Conservation (phyloP, 1,140 invertebrate species). For the Cardiocondyla obscurior region DNA sequence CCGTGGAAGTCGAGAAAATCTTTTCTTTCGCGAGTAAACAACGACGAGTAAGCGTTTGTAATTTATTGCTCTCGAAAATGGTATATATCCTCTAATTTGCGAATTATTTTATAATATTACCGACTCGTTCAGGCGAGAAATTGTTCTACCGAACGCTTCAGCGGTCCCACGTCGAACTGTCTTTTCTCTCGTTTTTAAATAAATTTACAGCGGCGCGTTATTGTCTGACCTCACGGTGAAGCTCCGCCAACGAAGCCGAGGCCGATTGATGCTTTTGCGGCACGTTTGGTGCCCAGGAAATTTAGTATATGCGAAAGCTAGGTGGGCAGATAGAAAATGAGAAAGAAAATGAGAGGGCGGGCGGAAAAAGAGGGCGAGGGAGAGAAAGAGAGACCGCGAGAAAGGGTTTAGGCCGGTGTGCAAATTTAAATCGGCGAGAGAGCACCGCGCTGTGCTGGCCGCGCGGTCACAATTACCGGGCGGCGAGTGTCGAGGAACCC, state of each 20-base stretch:
- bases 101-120: neutral
- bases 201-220: too few species aligned
- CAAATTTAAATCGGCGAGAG: conserved; percentile 65
- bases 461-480: conserved; percentile 77
- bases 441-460: conserved; percentile 49
- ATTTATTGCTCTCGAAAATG: neutral
- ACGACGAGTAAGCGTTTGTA: neutral
- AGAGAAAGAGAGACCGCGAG: conserved; percentile 7
- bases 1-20: neutral
- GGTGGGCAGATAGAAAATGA: neutral
- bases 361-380: neutral
- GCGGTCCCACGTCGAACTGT: neutral
- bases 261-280: neutral
- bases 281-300: neutral
- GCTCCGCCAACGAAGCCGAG: too few species aligned
- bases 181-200: neutral
- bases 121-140: neutral
- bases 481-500: conserved; percentile 82
- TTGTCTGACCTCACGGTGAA: too few species aligned
- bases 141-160: neutral
- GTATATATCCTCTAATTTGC: neutral
- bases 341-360: neutral
- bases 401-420: conserved; percentile 61
- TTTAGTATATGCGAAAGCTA: too few species aligned
- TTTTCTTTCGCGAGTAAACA: neutral